Evolutionary conservation across 2,113 vertebrate species (phyloP).

Genomic region (Callaeas wilsoni): DNA sequence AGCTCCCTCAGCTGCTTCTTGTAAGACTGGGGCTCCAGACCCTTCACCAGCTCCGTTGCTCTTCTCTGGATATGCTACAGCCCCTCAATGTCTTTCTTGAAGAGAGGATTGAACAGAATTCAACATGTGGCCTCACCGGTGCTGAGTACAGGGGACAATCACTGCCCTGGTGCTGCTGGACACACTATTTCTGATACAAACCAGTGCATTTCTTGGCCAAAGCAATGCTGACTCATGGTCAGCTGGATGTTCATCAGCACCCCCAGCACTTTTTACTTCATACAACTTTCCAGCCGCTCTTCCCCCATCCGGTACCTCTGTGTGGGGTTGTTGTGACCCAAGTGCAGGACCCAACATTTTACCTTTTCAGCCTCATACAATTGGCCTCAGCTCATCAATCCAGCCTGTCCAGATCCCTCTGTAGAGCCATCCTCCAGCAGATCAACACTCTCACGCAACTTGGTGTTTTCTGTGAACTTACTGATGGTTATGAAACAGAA

Average conservation of each 20-base stretch:
- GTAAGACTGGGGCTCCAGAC: neutral
- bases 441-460: neutral
- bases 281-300: neutral
- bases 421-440: neutral
- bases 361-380: neutral
- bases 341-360: neutral
- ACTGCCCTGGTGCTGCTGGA: neutral
- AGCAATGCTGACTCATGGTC: neutral
- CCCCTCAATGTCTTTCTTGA: neutral
- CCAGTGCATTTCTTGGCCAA: neutral
- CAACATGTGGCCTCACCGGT: neutral
- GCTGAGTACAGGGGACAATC: neutral
- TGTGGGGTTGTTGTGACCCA: neutral
- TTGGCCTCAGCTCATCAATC: neutral
- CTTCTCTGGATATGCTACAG: neutral
- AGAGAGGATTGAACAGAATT: neutral
- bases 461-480: neutral
- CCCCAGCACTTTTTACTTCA: neutral
- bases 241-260: rapidly evolving
- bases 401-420: neutral
- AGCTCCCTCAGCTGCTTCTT: neutral
- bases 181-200: neutral
- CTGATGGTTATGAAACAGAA: neutral
- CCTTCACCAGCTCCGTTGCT: neutral
- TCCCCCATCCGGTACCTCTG: neutral